Percentiles rank a stretch among this genome's conserved stretches.
Evolutionary conservation across 2,888 invertebrate genomes (phyloP).

Genomic region (Ariolimax columbianus): DNA sequence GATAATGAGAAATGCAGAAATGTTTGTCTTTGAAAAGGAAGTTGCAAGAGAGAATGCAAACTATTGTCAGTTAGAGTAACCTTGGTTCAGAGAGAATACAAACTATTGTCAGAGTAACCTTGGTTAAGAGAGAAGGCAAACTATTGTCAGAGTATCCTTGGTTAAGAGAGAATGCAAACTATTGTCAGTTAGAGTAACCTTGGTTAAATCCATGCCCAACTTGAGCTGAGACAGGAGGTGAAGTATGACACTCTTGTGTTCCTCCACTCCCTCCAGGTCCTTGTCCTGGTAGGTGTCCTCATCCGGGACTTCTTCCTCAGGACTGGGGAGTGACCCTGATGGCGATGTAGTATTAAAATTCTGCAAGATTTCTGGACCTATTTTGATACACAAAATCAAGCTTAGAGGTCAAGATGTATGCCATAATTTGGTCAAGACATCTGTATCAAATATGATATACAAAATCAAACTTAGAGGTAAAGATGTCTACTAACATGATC

Average conservation of each 20-base stretch:
- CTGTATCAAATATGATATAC: no score
- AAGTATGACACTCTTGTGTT: slow-evolving; percentile 79
- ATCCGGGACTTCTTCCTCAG: slow-evolving; percentile 77
- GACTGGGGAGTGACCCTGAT: slow-evolving; percentile 57
- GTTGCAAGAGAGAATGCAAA: no score
- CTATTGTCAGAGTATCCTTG: no score
- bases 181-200: slow-evolving; percentile 66
- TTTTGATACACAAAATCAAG: not conserved
- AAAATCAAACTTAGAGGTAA: no score
- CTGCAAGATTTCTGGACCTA: not conserved
- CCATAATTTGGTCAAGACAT: no score
- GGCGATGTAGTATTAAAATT: not conserved
- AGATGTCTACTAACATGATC: no score
- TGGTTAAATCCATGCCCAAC: slow-evolving; percentile 81
- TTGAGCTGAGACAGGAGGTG: slow-evolving; percentile 80
- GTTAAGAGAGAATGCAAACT: no score
- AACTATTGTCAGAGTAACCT: slow-evolving; percentile 82
- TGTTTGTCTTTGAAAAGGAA: no score
- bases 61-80: slow-evolving; percentile 61
- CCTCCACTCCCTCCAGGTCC: slow-evolving; percentile 78
- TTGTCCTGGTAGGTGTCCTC: slow-evolving; percentile 71
- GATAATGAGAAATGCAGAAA: no score
- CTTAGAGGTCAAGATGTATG: no score
- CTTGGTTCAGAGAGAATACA: slow-evolving; percentile 80
- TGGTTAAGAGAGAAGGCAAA: slow-evolving; percentile 80